Evolutionary conservation across 2,888 invertebrate genomes (phyloP).

Genomic region (Aporophyla nigra): DNA sequence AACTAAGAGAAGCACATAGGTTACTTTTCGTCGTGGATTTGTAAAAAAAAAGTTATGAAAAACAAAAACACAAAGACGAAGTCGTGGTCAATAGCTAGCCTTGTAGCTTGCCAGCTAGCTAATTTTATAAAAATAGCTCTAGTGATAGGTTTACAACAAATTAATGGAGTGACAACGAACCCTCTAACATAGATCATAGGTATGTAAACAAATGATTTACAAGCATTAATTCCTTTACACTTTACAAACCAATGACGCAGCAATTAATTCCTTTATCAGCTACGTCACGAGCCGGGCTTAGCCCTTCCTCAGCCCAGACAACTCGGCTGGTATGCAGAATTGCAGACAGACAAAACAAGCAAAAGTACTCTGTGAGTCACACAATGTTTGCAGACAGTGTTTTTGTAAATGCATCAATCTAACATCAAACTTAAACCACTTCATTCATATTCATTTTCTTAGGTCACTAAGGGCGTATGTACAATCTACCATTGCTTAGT

Average conservation of each 20-base stretch:
- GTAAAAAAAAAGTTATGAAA: too few relatives aligned
- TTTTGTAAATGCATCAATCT: slow-evolving; percentile 39
- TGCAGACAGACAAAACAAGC: slow-evolving; percentile 40
- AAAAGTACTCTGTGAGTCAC: slow-evolving; percentile 42
- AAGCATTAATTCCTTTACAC: neutral
- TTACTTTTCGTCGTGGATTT: too few relatives aligned
- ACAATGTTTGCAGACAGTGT: neutral
- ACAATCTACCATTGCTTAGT: neutral
- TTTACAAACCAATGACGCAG: neutral
- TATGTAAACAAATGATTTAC: neutral
- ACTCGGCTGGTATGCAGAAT: slow-evolving; percentile 48
- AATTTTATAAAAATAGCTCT: too few relatives aligned
- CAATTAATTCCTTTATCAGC: slow-evolving; percentile 9
- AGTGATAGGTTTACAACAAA: too few relatives aligned
- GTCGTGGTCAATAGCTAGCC: neutral
- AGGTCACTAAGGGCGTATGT: slow-evolving; percentile 1
- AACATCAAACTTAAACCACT: slow-evolving; percentile 33
- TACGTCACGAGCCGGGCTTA: slow-evolving; percentile 6
- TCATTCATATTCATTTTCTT: slow-evolving; percentile 40
- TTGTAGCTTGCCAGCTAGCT: too few relatives aligned
- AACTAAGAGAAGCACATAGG: too few relatives aligned
- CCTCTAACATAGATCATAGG: too few relatives aligned
- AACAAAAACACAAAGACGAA: neutral
- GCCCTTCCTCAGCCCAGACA: slow-evolving; percentile 31
- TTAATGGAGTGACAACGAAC: too few relatives aligned